Evolutionary conservation across 2,888 invertebrate genomes (phyloP).

Genomic region (Acrobasis suavella): DNA sequence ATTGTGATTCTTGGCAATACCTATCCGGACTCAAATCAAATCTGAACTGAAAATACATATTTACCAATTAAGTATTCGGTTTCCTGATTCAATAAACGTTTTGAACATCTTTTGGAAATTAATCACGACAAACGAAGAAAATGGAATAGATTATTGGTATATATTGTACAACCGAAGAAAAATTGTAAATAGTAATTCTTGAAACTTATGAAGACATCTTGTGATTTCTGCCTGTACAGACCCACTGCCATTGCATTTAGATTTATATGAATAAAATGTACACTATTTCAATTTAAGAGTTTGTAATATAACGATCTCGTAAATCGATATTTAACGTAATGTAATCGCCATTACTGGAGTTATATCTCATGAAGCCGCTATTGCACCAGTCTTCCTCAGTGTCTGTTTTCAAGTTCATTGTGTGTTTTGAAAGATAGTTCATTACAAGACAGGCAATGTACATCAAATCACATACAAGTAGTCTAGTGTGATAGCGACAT

Average conservation of each 20-base stretch:
- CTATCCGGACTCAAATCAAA: background rate
- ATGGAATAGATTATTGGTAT: constrained; percentile 4
- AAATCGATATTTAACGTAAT: constrained; percentile 20
- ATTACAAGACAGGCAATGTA: too few relatives aligned
- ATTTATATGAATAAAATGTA: constrained; percentile 13
- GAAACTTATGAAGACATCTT: constrained; percentile 21
- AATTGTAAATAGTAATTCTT: constrained; percentile 15
- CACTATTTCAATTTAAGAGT: constrained; percentile 21
- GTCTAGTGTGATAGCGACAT: too few relatives aligned
- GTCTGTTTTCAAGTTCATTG: too few relatives aligned
- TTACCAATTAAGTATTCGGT: constrained; percentile 19
- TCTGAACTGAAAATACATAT: background rate
- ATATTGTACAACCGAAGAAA: constrained; percentile 4
- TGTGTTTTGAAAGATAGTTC: too few relatives aligned
- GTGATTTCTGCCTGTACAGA: constrained; percentile 20
- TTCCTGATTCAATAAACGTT: background rate
- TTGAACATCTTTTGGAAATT: background rate
- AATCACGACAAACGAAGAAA: background rate
- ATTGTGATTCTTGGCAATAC: background rate
- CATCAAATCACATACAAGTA: too few relatives aligned
- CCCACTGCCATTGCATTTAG: constrained; percentile 24
- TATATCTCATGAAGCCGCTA: constrained; percentile 17
- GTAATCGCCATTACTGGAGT: constrained; percentile 19
- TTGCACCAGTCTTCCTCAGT: too few relatives aligned
- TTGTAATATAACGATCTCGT: constrained; percentile 22